A percentile compares a stretch with the other conserved stretches of the same genome.
Conservation (phyloP, 2,113 vertebrate genomes). For the Phyllostomus hastatus region DNA sequence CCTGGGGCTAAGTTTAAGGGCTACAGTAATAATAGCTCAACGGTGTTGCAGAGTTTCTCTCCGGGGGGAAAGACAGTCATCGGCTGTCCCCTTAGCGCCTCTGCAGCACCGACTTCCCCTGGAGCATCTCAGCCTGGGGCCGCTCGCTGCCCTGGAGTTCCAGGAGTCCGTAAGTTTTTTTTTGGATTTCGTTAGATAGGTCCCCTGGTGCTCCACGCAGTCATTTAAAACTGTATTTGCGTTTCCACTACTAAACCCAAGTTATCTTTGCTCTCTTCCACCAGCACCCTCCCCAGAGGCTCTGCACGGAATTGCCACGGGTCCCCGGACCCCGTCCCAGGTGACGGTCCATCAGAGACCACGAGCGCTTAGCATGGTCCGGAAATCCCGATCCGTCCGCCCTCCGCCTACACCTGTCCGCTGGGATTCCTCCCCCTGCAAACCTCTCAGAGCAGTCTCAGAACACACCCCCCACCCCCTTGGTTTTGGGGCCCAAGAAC, state of each 20-base stretch:
- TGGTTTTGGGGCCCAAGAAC: not conserved
- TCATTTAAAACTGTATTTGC: not conserved
- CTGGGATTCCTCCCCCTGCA: not conserved
- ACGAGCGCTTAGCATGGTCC: not conserved
- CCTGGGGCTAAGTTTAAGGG: not conserved
- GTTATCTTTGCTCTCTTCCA: not conserved
- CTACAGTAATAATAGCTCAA: not conserved
- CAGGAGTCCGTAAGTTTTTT: not conserved
- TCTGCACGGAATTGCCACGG: not conserved
- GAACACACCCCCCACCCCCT: not conserved
- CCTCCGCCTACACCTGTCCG: not conserved
- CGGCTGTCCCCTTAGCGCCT: not conserved
- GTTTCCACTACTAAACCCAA: not conserved
- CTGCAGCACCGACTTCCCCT: not conserved
- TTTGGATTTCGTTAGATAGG: not conserved
- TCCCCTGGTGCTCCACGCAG: not conserved
- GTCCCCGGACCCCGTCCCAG: not conserved
- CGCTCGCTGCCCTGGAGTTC: not conserved
- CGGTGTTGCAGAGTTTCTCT: not conserved
- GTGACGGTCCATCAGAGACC: not conserved
- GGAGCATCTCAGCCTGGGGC: not conserved
- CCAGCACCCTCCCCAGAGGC: not conserved
- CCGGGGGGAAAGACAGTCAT: not conserved
- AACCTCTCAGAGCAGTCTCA: not conserved
- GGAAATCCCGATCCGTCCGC: not conserved